A percentile compares a stretch with the other conserved stretches of the same genome.
These are phyloP conservation scores for Stichodactyla helianthus DNA, from an alignment of 64 coral and sea anemone species.

Conservation along the genomic window DNA sequence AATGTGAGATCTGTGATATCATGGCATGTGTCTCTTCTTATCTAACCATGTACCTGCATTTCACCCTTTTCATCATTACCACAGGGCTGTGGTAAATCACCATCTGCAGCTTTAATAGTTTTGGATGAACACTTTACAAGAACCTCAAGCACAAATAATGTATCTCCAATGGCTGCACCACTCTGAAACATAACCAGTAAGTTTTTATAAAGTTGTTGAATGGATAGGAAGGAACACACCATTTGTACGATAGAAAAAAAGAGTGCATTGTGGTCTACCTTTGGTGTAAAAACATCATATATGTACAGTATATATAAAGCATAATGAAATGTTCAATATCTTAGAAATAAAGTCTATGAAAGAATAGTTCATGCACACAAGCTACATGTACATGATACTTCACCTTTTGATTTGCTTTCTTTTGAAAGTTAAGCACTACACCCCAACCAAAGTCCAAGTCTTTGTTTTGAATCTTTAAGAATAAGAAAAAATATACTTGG, in stretches of 20 bases:
- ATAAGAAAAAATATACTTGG: neutral
- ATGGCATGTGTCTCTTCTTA: neutral
- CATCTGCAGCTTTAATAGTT: slow-evolving; percentile 75
- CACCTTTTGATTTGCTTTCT: slow-evolving; percentile 97
- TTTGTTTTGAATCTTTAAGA: slow-evolving; percentile 81
- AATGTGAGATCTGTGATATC: neutral
- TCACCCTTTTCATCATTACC: slow-evolving; percentile 77
- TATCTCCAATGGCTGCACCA: slow-evolving; percentile 44
- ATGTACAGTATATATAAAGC: too few species aligned
- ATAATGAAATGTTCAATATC: too few species aligned
- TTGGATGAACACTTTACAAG: slow-evolving; percentile 85
- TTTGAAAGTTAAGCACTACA: slow-evolving; percentile 92
- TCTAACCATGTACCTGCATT: slow-evolving; percentile 72
- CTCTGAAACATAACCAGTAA: slow-evolving; percentile 26
- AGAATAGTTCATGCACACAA: too few species aligned
- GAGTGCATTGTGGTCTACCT: too few species aligned
- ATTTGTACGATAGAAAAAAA: too few species aligned
- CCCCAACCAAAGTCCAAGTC: slow-evolving; percentile 92
- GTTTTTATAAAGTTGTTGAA: too few species aligned
- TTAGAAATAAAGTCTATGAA: too few species aligned
- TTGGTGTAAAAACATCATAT: too few species aligned
- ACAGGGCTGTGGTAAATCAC: slow-evolving; percentile 76
- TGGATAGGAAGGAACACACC: too few species aligned
- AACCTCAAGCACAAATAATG: slow-evolving; percentile 82
- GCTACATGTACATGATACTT: neutral